These are phyloP conservation scores for Oncopodura yosiiana DNA, from an alignment of 1,140 invertebrate genomes.

Conservation along the genomic window DNA sequence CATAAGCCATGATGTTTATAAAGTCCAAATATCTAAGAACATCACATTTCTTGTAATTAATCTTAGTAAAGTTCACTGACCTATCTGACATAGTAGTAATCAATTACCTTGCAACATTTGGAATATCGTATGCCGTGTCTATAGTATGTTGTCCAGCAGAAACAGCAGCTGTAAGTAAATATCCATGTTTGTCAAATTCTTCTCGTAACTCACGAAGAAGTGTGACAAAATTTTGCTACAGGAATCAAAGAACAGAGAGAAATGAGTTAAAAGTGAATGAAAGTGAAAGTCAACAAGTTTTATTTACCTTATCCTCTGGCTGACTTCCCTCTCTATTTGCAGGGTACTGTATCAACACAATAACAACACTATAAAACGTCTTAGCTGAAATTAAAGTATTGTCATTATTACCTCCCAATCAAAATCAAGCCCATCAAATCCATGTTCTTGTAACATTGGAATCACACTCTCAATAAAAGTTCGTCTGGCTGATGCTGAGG, in stretches of 20 bases:
- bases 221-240: conserved; percentile 22
- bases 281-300: too few relatives aligned
- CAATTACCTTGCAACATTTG: conserved; percentile 41
- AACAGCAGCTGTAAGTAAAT: conserved; percentile 52
- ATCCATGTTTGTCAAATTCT: conserved; percentile 45
- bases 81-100: background rate
- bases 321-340: conserved; percentile 37
- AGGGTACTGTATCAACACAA: too few relatives aligned
- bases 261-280: background rate
- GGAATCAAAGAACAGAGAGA: background rate
- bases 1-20: conserved; percentile 78
- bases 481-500: conserved; percentile 25
- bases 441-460: conserved; percentile 32
- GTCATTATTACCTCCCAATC: too few relatives aligned
- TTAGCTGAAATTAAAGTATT: too few relatives aligned
- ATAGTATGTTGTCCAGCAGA: conserved; percentile 46
- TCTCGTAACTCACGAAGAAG: conserved; percentile 49
- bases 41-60: conserved; percentile 17
- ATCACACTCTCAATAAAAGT: conserved; percentile 38
- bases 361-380: too few relatives aligned
- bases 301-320: conserved; percentile 8
- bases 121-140: conserved; percentile 50
- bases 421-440: conserved; percentile 43
- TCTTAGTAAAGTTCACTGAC: background rate
- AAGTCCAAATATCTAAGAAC: conserved; percentile 47